A percentile compares a stretch with the other conserved stretches of the same genome.
These are phyloP conservation scores for Telmatochromis sp. DNA, from an alignment of 2,113 vertebrate genomes.

Conservation along the genomic window DNA sequence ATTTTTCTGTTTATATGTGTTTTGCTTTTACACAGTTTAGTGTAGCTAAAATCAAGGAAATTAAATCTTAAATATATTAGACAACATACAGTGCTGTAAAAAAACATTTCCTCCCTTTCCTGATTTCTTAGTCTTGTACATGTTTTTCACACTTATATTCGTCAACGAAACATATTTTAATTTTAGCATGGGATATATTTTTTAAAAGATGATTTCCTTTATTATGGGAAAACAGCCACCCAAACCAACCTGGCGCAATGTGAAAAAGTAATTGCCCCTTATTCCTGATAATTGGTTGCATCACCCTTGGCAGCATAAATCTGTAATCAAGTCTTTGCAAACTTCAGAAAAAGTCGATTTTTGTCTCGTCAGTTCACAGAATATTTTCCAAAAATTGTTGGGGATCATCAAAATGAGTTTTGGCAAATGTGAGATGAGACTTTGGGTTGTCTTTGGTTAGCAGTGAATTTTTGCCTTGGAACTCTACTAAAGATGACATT, in stretches of 20 bases:
- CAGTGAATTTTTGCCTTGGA: not conserved
- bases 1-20: not conserved
- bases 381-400: not conserved
- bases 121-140: not conserved
- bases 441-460: not conserved
- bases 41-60: not conserved
- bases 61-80: not conserved
- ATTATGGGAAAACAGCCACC: not conserved
- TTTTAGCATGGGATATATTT: rapidly evolving
- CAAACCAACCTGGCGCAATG: not conserved
- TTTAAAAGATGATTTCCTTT: not conserved
- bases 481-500: not conserved
- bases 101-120: rapidly evolving
- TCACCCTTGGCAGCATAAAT: not conserved
- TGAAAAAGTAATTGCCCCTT: not conserved
- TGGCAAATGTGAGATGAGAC: not conserved
- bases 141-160: not conserved
- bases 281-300: not conserved
- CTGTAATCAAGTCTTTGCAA: not conserved
- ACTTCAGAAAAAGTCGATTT: not conserved
- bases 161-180: not conserved
- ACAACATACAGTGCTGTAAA: not conserved
- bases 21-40: not conserved
- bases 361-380: not conserved
- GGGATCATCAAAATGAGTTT: not conserved